Percentiles rank a stretch among this genome's conserved stretches.
Conservation (phyloP, 2,113 vertebrate species). For the Rhea americana region DNA sequence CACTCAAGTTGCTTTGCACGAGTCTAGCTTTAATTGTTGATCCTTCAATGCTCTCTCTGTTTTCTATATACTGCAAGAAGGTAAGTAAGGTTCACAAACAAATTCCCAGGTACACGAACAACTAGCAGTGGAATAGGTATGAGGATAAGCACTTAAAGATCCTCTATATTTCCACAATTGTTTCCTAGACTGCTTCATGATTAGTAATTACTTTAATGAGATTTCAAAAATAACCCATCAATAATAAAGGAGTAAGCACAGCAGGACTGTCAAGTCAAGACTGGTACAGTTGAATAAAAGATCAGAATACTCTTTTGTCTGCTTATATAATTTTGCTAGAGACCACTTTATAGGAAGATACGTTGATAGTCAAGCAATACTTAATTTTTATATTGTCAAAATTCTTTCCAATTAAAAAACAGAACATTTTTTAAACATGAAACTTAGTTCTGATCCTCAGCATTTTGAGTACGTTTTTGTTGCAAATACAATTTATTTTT, state of each 20-base stretch:
- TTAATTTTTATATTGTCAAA: neutral
- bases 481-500: neutral
- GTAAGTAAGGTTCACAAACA: neutral
- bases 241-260: neutral
- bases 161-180: neutral
- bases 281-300: neutral
- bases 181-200: neutral
- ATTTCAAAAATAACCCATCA: neutral
- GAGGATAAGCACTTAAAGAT: neutral
- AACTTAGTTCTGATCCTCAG: neutral
- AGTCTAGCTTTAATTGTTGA: neutral
- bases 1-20: neutral
- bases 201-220: neutral
- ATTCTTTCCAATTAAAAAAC: neutral
- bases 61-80: neutral
- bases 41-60: neutral
- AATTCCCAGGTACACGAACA: neutral
- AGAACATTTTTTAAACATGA: neutral
- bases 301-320: neutral
- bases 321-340: neutral
- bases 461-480: neutral
- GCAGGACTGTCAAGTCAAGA: neutral
- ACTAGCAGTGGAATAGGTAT: neutral
- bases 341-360: neutral
- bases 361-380: neutral